Percentiles rank a stretch among this genome's conserved stretches.
phyloP scores from a whole-genome alignment of 2,113 vertebrate genomes.

The Sander lucioperca region DNA sequence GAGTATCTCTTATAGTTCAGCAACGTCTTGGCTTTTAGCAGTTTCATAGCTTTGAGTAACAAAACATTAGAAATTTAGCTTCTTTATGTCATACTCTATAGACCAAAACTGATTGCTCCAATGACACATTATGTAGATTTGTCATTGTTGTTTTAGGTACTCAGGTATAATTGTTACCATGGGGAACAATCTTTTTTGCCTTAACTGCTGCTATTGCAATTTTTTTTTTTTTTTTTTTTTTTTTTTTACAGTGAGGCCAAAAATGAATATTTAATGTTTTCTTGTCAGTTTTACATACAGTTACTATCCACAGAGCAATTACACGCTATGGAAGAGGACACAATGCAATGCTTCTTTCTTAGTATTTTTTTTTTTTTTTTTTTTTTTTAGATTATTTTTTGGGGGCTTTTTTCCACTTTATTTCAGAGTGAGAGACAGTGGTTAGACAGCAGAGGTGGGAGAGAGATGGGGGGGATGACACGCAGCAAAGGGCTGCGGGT shows the following conservation, averaged over 20 bases:
- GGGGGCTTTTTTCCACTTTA: no score
- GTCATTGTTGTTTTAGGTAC: conserved; percentile 63
- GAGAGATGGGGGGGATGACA: no score
- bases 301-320: conserved; percentile 10
- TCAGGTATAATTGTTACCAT: conserved; percentile 78
- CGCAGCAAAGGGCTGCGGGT: no score
- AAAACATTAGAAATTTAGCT: conserved; percentile 36
- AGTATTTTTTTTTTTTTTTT: conserved; percentile 13
- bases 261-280: conserved; percentile 50
- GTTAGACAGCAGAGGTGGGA: no score
- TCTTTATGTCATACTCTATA: conserved; percentile 36
- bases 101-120: conserved; percentile 58
- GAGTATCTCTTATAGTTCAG: conserved; percentile 10
- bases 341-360: conserved; percentile 27
- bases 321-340: conserved; percentile 22
- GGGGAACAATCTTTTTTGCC: conserved; percentile 75
- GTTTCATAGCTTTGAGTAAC: conserved; percentile 43
- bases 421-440: no score
- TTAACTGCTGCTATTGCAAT: conserved; percentile 73
- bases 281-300: conserved; percentile 17
- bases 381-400: no score
- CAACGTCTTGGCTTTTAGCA: conserved; percentile 17
- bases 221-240: not conserved
- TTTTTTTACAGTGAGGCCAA: conserved; percentile 65
- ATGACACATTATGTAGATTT: conserved; percentile 44